These are phyloP conservation scores for Ips nitidus DNA, from an alignment of 1,140 invertebrate genomes.

Conservation along the genomic window DNA sequence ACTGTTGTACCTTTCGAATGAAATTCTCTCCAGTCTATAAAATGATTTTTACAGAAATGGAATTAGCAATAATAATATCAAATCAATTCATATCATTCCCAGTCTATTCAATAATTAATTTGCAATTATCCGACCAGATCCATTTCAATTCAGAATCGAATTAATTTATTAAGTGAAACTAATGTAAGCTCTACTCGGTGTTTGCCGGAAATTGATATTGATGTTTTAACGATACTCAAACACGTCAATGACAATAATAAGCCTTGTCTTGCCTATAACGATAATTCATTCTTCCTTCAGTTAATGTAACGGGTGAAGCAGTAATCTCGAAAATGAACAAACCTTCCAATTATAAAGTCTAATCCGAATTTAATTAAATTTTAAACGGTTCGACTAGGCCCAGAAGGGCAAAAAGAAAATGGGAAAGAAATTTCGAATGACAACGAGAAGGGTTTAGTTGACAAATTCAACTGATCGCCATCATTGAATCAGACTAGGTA, in stretches of 20 bases:
- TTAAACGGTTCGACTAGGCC: conserved; percentile 23
- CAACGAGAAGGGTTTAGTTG: too few relatives aligned
- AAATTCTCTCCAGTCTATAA: too few relatives aligned
- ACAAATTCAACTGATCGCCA: too few relatives aligned
- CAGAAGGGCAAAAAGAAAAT: conserved; percentile 1
- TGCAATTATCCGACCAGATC: conserved; percentile 8
- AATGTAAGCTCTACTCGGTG: not conserved
- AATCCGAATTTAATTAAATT: conserved; percentile 33
- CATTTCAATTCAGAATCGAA: conserved; percentile 9
- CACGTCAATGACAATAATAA: not conserved
- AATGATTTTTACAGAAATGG: too few relatives aligned
- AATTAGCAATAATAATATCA: too few relatives aligned
- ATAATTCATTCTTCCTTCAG: conserved; percentile 1
- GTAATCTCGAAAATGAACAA: conserved; percentile 32
- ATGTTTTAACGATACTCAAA: not conserved
- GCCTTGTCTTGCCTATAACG: not conserved
- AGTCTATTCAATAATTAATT: conserved; percentile 10
- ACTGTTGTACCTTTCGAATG: too few relatives aligned
- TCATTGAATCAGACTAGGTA: too few relatives aligned
- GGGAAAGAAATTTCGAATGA: too few relatives aligned
- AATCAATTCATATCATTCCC: too few relatives aligned
- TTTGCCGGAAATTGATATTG: not conserved
- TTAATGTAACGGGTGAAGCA: not conserved
- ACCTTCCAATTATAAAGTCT: conserved; percentile 28
- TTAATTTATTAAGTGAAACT: conserved; percentile 21